Conservation (phyloP, 1,140 invertebrate genomes). For the Trachelipus rathkii region DNA sequence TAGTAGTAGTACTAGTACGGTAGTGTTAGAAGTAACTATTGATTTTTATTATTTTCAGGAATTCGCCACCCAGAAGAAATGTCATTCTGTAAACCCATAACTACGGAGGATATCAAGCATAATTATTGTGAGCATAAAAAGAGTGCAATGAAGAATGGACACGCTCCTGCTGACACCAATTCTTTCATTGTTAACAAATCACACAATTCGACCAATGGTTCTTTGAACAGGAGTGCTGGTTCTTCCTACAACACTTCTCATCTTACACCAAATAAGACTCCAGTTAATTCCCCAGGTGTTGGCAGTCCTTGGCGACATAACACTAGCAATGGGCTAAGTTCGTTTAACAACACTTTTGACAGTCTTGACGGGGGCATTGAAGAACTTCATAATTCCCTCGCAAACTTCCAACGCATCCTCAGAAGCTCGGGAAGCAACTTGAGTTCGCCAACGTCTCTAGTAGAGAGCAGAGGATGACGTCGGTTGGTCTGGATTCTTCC, state of each 20-base stretch:
- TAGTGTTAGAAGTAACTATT: too few species aligned
- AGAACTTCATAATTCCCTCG: conserved; percentile 62
- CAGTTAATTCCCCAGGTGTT: neutral
- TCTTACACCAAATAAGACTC: neutral
- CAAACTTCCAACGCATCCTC: conserved; percentile 70
- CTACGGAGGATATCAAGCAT: conserved; percentile 75
- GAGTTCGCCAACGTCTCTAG: conserved; percentile 82
- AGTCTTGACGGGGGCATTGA: conserved; percentile 38
- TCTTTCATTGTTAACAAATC: conserved; percentile 63
- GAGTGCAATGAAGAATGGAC: conserved; percentile 2
- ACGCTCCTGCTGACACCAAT: conserved; percentile 71
- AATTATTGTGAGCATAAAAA: conserved; percentile 60
- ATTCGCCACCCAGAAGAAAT: conserved; percentile 90
- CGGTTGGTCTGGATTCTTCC: conserved; percentile 95
- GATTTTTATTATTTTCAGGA: neutral
- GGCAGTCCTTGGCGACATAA: neutral
- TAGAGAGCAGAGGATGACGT: conserved; percentile 95
- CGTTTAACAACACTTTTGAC: conserved; percentile 41
- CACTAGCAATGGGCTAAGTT: conserved; percentile 4
- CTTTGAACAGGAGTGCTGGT: conserved; percentile 32
- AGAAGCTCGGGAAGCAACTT: conserved; percentile 67
- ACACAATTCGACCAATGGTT: conserved; percentile 43
- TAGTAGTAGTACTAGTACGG: too few species aligned
- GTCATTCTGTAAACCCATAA: conserved; percentile 86
- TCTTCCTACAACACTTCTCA: neutral